Percentiles rank a stretch among this genome's conserved stretches.
Evolutionary conservation across 2,113 vertebrate species (phyloP).

Genomic region (Nettapus auritus): DNA sequence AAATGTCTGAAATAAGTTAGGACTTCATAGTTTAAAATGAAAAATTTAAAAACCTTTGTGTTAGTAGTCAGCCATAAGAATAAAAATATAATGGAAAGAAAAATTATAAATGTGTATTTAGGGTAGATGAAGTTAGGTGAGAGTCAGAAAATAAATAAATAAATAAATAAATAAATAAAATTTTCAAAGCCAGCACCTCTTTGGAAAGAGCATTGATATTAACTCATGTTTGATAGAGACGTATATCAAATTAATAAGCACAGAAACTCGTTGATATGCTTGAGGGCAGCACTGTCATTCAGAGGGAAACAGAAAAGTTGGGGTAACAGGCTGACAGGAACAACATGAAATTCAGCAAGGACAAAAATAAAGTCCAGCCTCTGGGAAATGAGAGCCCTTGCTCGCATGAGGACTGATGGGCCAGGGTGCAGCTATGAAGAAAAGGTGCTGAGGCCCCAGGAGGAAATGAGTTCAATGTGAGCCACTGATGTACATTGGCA

Average conservation of each 20-base stretch:
- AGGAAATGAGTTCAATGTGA: neutral
- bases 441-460: neutral
- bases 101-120: neutral
- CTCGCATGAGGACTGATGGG: neutral
- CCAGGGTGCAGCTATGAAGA: neutral
- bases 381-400: neutral
- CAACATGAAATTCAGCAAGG: neutral
- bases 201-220: neutral
- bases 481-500: neutral
- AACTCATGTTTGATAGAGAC: neutral
- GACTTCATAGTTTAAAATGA: neutral
- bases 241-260: neutral
- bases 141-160: neutral
- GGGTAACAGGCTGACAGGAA: neutral
- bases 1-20: neutral
- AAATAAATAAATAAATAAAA: fast-evolving
- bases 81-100: neutral
- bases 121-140: neutral
- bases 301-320: neutral
- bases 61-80: neutral
- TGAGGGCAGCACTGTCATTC: neutral
- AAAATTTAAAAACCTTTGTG: neutral
- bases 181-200: neutral
- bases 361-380: neutral
- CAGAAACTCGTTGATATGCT: neutral